Percentiles rank a stretch among this genome's conserved stretches.
These are phyloP conservation scores for Passer montanus DNA, from an alignment of 2,113 vertebrate species.

Conservation along the genomic window DNA sequence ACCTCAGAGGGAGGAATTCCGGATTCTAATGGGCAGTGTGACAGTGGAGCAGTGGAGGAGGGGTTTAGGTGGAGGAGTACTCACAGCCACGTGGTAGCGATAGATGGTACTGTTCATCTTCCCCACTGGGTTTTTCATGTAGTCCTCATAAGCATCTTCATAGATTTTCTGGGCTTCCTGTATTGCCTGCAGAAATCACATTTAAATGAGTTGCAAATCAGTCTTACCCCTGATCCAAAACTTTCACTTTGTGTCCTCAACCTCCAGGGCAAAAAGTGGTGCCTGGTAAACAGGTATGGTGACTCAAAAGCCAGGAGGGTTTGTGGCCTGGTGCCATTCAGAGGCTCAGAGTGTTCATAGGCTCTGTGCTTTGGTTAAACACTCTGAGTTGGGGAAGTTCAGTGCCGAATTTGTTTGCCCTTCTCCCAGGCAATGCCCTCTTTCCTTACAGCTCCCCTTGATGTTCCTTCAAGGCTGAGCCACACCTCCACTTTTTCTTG, in stretches of 20 bases:
- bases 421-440: neutral
- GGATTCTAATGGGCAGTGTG: neutral
- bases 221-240: neutral
- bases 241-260: neutral
- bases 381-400: neutral
- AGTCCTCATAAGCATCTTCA: slow-evolving; percentile 77
- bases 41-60: neutral
- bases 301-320: neutral
- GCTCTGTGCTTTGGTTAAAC: neutral
- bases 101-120: slow-evolving; percentile 74
- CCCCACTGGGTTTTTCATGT: slow-evolving; percentile 68
- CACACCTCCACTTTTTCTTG: neutral
- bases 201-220: neutral
- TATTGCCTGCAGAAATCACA: slow-evolving; percentile 82
- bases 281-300: neutral
- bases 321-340: neutral
- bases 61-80: slow-evolving; percentile 10
- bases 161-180: slow-evolving; percentile 88
- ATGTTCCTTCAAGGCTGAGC: neutral
- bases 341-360: neutral
- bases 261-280: neutral
- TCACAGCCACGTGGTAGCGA: slow-evolving; percentile 74
- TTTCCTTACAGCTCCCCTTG: neutral
- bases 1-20: neutral
- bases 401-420: neutral